These are phyloP conservation scores for Leptarthrus brevirostris DNA, from an alignment of 2,888 invertebrate species.

Conservation along the genomic window DNA sequence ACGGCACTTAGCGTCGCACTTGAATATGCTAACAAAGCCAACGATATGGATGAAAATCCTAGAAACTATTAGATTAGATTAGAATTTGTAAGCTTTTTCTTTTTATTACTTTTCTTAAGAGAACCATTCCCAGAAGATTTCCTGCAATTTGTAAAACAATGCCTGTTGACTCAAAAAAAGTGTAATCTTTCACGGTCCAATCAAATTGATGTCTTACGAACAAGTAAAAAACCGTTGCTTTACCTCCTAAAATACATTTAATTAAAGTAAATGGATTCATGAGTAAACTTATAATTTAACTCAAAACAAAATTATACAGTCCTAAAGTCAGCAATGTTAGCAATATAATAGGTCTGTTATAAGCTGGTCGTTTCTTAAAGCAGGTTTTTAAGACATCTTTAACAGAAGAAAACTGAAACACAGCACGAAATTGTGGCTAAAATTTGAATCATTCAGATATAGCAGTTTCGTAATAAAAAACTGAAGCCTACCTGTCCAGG, in stretches of 20 bases:
- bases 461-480: no score
- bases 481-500: slow-evolving; percentile 11
- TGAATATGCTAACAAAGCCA: slow-evolving; percentile 61
- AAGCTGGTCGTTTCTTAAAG: slow-evolving; percentile 62
- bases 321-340: slow-evolving; percentile 63
- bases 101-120: slow-evolving; percentile 68
- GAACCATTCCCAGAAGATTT: slow-evolving; percentile 70
- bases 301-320: slow-evolving; percentile 63
- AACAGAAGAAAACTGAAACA: slow-evolving; percentile 63
- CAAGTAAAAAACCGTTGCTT: slow-evolving; percentile 69
- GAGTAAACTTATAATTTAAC: no score
- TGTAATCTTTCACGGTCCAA: slow-evolving; percentile 64
- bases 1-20: slow-evolving; percentile 63
- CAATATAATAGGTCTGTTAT: slow-evolving; percentile 65
- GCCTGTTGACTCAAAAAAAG: slow-evolving; percentile 66
- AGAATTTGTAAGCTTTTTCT: not conserved
- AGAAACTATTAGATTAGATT: slow-evolving; percentile 56
- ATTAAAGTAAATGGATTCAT: no score
- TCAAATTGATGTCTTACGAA: slow-evolving; percentile 63
- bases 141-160: slow-evolving; percentile 71
- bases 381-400: slow-evolving; percentile 63
- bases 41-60: slow-evolving; percentile 61
- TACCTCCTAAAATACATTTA: slow-evolving; percentile 60
- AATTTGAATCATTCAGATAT: slow-evolving; percentile 59
- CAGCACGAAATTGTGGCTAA: slow-evolving; percentile 61